These are phyloP conservation scores for Dryomyza anilis DNA, from an alignment of 2,888 invertebrate genomes.

Conservation along the genomic window DNA sequence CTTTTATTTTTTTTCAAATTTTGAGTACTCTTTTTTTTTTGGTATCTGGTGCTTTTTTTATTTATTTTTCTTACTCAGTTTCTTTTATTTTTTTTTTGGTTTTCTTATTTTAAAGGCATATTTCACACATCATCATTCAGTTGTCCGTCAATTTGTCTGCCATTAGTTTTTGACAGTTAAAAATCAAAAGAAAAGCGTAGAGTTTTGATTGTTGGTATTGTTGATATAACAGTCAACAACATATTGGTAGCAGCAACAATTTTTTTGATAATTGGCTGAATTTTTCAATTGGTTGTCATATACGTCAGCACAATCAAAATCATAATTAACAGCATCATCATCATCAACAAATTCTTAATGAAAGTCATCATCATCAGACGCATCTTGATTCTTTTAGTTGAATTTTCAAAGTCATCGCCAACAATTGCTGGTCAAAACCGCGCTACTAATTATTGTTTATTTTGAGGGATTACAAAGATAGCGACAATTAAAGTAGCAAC, in stretches of 20 bases:
- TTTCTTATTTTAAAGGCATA: too few species aligned
- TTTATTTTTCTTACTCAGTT: too few species aligned
- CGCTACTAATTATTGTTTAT: neutral
- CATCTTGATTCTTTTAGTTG: neutral
- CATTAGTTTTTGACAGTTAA: too few species aligned
- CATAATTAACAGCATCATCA: neutral
- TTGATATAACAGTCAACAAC: too few species aligned
- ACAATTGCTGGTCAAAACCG: neutral
- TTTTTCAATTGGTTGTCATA: neutral
- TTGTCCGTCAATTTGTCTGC: too few species aligned
- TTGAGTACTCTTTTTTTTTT: too few species aligned
- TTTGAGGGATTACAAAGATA: neutral
- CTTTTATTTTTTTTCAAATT: too few species aligned
- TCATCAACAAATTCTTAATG: neutral
- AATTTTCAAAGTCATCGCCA: slow-evolving; percentile 5
- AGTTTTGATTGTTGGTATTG: too few species aligned
- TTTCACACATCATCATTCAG: too few species aligned
- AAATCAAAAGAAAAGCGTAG: too few species aligned
- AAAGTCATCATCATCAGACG: neutral
- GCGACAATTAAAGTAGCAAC: neutral
- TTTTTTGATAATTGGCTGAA: neutral
- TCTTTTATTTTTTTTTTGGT: too few species aligned
- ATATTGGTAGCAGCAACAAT: neutral
- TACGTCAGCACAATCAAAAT: neutral
- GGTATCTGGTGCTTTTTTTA: too few species aligned